Base-by-base conservation (phyloP, 2,888 invertebrate genomes). In the Drosophila mulleri region DNA sequence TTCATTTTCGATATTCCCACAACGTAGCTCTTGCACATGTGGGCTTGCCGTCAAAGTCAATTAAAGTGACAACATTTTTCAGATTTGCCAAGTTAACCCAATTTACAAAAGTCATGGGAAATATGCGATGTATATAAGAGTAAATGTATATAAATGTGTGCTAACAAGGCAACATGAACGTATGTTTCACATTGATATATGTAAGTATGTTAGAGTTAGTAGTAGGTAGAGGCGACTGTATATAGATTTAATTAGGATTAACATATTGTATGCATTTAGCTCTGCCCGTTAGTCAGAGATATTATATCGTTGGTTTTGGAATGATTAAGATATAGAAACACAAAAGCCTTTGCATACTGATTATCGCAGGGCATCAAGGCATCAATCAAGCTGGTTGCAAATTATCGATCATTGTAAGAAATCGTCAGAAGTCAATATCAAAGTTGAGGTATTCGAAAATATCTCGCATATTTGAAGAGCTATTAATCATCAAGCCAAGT, bases 61-160 rank as follows among this genome's bases (percentile, higher is more conserved):
- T 80, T 75, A 82, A 82, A 73, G 78, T 71, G 60, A 67, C 76
- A 53, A 54, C 62, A 57, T 66, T 66, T 45, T 60, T 48, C 37
- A 14, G 48, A 53, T 60, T 78, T 63, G 60, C 56, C 42, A 54
- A 54, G 63, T 63, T 87, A 76, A 87, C 82, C 88, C 74, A 82
- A 69, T 44, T 57, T 44, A 16, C 12, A 44, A 3, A 23, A 26
- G 39, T 41, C 42, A 18, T 16, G 16, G 32, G 9, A 57, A 44
- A 20, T 20, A 23, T 32, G 32, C 18, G 18, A 11, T 53, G 7
- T 32, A 37, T 23, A 23, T 37, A 37, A 3, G 23, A 23, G 6
- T 26, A 47, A 5, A 16, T 29, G 18, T 6, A 29, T n/a, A n/a
- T 48, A 2, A n/a, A n/a, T n/a, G 29, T 29, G n/a, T 29, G 11